Evolutionary conservation across 2,113 vertebrate species (phyloP).

Genomic region (Ardeotis arabs): DNA sequence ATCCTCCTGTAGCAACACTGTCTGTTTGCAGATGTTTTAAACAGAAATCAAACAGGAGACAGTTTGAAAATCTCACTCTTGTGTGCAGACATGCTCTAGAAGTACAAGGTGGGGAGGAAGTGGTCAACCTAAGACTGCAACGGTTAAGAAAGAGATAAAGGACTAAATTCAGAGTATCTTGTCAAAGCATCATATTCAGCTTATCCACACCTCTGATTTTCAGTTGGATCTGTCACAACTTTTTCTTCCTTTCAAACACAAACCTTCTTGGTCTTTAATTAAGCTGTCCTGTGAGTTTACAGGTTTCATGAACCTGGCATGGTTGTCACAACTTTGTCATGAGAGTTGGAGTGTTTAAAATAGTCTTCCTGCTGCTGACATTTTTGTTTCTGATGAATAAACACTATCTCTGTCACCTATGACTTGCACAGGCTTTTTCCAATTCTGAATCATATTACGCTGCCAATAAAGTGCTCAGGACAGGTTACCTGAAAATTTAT

Average conservation of each 20-base stretch:
- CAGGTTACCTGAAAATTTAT: neutral
- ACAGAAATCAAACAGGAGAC: neutral
- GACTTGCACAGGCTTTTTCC: neutral
- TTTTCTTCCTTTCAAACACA: neutral
- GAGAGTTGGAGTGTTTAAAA: neutral
- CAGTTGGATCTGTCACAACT: neutral
- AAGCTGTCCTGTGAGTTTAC: slow-evolving; percentile 11
- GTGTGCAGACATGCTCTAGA: neutral
- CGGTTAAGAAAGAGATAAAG: neutral
- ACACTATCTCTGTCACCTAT: neutral
- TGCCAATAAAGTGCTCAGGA: neutral
- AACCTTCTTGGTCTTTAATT: slow-evolving; percentile 50
- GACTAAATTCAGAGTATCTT: neutral
- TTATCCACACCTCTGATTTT: neutral
- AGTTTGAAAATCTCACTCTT: neutral
- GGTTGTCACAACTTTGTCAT: slow-evolving; percentile 27
- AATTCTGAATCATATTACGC: neutral
- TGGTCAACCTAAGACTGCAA: neutral
- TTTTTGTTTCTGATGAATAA: slow-evolving; percentile 54
- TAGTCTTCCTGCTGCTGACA: slow-evolving; percentile 8
- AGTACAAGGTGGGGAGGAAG: neutral
- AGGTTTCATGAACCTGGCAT: slow-evolving; percentile 16
- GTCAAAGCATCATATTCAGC: neutral
- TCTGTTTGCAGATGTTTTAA: neutral
- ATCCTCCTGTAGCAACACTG: neutral